phyloP scores from a whole-genome alignment of 2,888 invertebrate genomes.

The Campaea margaritaria region DNA sequence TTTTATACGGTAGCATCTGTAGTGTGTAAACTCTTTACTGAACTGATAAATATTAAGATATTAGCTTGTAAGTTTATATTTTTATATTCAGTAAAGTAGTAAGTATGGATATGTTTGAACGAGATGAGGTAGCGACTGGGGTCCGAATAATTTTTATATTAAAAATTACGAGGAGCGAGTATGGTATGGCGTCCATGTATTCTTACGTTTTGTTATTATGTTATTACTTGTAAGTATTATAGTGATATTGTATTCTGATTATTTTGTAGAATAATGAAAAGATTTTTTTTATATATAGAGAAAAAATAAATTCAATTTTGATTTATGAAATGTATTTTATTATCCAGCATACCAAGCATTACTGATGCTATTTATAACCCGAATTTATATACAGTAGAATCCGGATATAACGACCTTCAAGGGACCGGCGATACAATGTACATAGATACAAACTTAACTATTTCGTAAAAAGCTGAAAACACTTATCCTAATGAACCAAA shows the following conservation, averaged over 20 bases:
- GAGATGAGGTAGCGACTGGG: conserved; percentile 49
- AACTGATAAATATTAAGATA: conserved; percentile 78
- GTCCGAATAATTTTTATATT: conserved; percentile 83
- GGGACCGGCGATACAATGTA: too few species aligned
- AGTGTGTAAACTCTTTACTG: conserved; percentile 63
- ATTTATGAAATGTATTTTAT: conserved; percentile 47
- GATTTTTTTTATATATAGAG: conserved; percentile 77
- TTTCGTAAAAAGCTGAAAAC: too few species aligned
- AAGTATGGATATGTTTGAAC: conserved; percentile 47
- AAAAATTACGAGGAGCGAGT: conserved; percentile 80
- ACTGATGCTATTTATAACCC: too few species aligned
- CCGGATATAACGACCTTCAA: too few species aligned
- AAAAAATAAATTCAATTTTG: conserved; percentile 78
- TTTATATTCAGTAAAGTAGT: conserved; percentile 64
- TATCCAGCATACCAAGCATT: background rate
- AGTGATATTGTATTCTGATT: conserved; percentile 78
- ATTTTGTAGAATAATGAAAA: conserved; percentile 76
- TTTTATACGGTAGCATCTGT: conserved; percentile 38
- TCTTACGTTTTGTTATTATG: conserved; percentile 66
- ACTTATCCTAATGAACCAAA: too few species aligned
- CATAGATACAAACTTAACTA: too few species aligned
- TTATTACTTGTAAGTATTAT: conserved; percentile 75
- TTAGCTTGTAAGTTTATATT: conserved; percentile 62
- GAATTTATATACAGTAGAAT: too few species aligned
- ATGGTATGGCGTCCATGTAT: conserved; percentile 76